Conservation (phyloP, 2,113 vertebrate species). For the Sphyrna mokarran region DNA sequence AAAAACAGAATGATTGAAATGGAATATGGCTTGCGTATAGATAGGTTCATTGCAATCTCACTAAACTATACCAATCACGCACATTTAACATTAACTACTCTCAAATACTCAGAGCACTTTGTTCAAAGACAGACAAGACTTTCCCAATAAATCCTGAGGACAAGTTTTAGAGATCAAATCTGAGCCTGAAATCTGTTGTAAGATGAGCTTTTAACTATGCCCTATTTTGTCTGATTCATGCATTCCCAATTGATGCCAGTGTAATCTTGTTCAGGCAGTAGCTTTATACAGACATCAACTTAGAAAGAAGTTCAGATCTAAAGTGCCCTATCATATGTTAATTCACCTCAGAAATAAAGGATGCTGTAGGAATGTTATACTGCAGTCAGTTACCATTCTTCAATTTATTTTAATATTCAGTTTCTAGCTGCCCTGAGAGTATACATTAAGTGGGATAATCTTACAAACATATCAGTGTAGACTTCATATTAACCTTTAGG, state of each 20-base stretch:
- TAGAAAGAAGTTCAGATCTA: not conserved
- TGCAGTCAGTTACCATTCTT: too few species aligned
- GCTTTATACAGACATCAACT: not conserved
- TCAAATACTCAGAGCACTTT: not conserved
- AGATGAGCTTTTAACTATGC: not conserved
- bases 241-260: not conserved
- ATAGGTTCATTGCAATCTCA: not conserved
- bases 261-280: too few species aligned
- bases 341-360: not conserved
- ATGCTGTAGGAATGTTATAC: not conserved
- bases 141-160: not conserved
- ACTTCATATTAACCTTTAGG: not conserved
- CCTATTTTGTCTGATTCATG: not conserved
- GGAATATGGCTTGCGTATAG: not conserved
- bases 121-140: not conserved
- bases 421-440: not conserved
- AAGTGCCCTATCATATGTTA: not conserved
- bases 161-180: not conserved
- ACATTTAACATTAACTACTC: not conserved
- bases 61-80: not conserved
- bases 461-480: too few species aligned
- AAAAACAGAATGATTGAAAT: conserved; percentile 16
- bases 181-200: not conserved
- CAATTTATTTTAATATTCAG: conserved; percentile 7
- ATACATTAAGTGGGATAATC: not conserved